These are phyloP conservation scores for Nymphalis io DNA, from an alignment of 1,140 invertebrate species.

Conservation along the genomic window DNA sequence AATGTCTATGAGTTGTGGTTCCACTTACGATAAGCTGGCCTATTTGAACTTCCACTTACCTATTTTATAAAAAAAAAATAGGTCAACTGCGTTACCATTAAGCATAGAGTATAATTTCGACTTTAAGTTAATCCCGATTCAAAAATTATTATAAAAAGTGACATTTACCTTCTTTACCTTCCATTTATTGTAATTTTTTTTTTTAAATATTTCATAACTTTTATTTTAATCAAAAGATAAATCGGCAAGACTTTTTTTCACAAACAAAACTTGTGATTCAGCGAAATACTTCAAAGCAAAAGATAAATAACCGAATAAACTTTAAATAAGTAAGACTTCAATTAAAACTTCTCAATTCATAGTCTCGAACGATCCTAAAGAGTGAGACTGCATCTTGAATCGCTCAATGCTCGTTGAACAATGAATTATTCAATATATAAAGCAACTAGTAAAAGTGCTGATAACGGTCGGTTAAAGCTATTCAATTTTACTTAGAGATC, in stretches of 20 bases:
- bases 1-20: too few species aligned
- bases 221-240: neutral
- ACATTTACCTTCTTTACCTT: too few species aligned
- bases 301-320: conserved; percentile 33
- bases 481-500: too few species aligned
- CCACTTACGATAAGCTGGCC: too few species aligned
- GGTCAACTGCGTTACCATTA: too few species aligned
- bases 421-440: conserved; percentile 7
- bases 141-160: too few species aligned
- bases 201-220: neutral
- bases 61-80: too few species aligned
- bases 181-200: too few species aligned
- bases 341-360: conserved; percentile 21
- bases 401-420: conserved; percentile 1
- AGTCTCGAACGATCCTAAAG: conserved; percentile 7
- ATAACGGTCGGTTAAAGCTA: too few species aligned
- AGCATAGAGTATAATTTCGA: too few species aligned
- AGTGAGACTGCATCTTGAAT: conserved; percentile 2
- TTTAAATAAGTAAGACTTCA: conserved; percentile 24
- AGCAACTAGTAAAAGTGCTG: neutral
- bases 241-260: neutral
- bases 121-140: too few species aligned
- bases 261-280: neutral
- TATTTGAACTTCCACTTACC: too few species aligned
- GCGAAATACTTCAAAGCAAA: neutral